These are phyloP conservation scores for Pristionchus fissidentatus DNA, from an alignment of 2,888 invertebrate genomes.

Conservation along the genomic window DNA sequence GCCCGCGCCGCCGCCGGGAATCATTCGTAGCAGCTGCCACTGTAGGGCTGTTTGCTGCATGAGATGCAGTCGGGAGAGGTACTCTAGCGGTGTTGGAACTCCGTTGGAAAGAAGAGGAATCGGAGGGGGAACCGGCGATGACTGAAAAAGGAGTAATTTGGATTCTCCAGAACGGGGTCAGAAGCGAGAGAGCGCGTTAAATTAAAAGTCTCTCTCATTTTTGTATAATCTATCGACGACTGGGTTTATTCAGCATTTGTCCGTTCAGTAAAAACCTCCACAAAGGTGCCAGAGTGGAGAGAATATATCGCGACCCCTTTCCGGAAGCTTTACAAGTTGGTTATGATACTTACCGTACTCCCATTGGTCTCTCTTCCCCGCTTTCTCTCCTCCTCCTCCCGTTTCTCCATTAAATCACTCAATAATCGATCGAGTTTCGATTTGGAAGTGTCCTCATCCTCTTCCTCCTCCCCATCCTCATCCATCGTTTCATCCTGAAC, in stretches of 20 bases:
- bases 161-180: too few species aligned
- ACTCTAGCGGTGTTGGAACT: conserved; percentile 48
- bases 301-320: too few species aligned
- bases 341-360: conserved; percentile 4
- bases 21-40: conserved; percentile 45
- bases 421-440: conserved; percentile 6
- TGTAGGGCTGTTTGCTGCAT: conserved; percentile 51
- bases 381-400: conserved; percentile 23
- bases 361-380: neutral
- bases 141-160: conserved; percentile 37
- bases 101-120: conserved; percentile 32
- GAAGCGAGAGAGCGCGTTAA: too few species aligned
- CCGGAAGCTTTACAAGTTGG: too few species aligned
- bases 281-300: too few species aligned
- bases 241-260: too few species aligned
- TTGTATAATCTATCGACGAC: too few species aligned
- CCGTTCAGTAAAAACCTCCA: too few species aligned
- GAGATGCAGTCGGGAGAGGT: conserved; percentile 52
- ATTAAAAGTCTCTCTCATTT: too few species aligned
- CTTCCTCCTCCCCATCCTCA: conserved; percentile 20
- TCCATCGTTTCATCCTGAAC: conserved; percentile 28
- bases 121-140: neutral
- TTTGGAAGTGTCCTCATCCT: neutral
- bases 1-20: conserved; percentile 13
- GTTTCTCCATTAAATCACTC: conserved; percentile 34